Percentiles rank a stretch among this genome's conserved stretches.
These are phyloP conservation scores for Sebastes wilsoni DNA, from an alignment of 2,797 vertebrate genomes.

Conservation along the genomic window DNA sequence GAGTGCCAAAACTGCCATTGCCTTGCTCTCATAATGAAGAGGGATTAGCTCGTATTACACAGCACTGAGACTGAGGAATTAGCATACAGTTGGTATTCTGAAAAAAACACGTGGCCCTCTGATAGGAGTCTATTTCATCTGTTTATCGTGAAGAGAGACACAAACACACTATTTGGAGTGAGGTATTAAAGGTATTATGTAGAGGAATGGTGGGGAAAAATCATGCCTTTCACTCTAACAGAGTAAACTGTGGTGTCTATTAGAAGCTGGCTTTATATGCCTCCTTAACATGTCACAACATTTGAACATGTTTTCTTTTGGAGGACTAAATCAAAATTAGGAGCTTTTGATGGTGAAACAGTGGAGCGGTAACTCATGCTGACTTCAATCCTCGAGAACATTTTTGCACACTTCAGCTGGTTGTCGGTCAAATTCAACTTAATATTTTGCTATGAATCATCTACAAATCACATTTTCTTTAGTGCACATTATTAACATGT, in stretches of 20 bases:
- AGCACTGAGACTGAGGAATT: constrained; percentile 18
- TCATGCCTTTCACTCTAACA: neutral
- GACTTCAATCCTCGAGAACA: neutral
- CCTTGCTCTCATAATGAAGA: constrained; percentile 51
- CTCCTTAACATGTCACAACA: neutral
- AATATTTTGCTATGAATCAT: neutral
- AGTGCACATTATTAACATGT: too few species aligned
- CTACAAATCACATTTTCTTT: too few species aligned
- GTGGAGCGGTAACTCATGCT: neutral
- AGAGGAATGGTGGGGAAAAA: neutral
- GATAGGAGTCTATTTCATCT: neutral
- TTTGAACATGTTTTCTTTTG: neutral
- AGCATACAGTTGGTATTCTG: constrained; percentile 9
- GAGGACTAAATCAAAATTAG: neutral
- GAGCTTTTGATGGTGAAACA: neutral
- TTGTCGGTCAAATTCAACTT: neutral
- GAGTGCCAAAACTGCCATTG: constrained; percentile 39
- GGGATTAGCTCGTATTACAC: constrained; percentile 46
- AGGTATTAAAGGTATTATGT: neutral
- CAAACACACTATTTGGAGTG: neutral
- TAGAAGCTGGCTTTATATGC: neutral
- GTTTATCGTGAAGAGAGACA: neutral
- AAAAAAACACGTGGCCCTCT: neutral
- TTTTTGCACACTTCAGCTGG: neutral
- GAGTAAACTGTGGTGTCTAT: neutral